Evolutionary conservation across 2,113 vertebrate genomes (phyloP), one percentile per base, ranked within the genome.

Genomic region (Hyperopisus bebe): DNA sequence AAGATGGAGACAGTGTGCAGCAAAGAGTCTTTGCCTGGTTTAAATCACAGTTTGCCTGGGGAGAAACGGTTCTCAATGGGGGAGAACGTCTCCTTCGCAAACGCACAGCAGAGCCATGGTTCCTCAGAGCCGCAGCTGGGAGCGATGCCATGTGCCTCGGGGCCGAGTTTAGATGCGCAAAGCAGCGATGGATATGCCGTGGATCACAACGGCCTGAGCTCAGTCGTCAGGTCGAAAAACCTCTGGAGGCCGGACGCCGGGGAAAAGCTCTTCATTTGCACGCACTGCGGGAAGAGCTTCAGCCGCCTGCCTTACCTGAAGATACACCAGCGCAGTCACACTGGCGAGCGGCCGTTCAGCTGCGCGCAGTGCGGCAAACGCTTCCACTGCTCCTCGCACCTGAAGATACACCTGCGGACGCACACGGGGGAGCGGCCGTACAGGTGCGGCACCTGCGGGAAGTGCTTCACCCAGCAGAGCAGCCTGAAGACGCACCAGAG

Each of bases 201-300:
- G n/a, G 77, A 91, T 24, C 21, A 92, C 0, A 92, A 92, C 0
- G 92, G 93, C 10, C 88, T 90, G 0, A 90, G 92, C 87, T 7
- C 58, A 0, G n/a, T 92, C 55, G 85, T 24, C 0, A 19, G n/a
- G 15, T 91, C 92, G 11, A 94, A 93, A 50, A 46, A 39, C 39
- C 91, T 82, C 0, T 90, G 89, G 31, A 91, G 90, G 0, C 89
- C 90, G 1, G 89, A 90, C 5, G 90, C 93, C 0, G 93, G 91
- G 83, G 96, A 96, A 89, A 95, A 95, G 39, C 95, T 95, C 94
- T 96, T 94, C 92, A 95, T 96, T 77, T 96, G 96, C 62, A 94
- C 94, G 0, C 96, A 94, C 92, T 96, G 96, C 0, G 96, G 96
- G 27, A 96, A 96, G 21, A 96, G 95, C 90, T 96, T 96, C 1